Percentiles rank a stretch among this genome's conserved stretches.
These are phyloP conservation scores for Ophion ventricosus DNA, from an alignment of 2,888 invertebrate genomes.

Conservation along the genomic window DNA sequence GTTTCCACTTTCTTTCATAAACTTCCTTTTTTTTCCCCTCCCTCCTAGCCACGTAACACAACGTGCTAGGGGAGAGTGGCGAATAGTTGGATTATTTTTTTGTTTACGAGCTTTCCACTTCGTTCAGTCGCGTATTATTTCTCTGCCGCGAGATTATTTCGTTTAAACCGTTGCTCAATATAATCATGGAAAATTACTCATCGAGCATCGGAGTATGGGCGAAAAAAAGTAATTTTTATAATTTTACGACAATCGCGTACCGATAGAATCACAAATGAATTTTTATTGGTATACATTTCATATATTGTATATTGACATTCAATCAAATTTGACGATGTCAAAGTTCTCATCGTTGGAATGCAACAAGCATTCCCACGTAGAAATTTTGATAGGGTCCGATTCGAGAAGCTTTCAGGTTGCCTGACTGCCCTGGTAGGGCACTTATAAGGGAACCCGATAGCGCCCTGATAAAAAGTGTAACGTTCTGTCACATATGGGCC, in stretches of 20 bases:
- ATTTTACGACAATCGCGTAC: not conserved
- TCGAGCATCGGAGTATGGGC: not conserved
- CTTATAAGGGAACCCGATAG: too few relatives aligned
- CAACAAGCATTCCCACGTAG: too few relatives aligned
- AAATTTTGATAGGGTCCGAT: too few relatives aligned
- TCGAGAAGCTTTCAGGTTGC: too few relatives aligned
- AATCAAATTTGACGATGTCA: not conserved
- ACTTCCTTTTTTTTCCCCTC: slow-evolving; percentile 15
- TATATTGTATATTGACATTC: not conserved
- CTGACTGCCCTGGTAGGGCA: too few relatives aligned
- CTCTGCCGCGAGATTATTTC: not conserved
- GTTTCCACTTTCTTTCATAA: slow-evolving; percentile 53
- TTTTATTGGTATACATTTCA: not conserved
- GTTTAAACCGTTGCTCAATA: not conserved
- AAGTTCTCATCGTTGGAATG: too few relatives aligned
- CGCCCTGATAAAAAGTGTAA: too few relatives aligned
- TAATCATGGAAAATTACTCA: not conserved
- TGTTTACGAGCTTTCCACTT: not conserved
- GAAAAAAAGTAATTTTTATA: not conserved
- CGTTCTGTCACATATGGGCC: too few relatives aligned
- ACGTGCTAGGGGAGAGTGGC: slow-evolving; percentile 6
- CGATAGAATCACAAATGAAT: not conserved
- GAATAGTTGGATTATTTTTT: slow-evolving; percentile 1
- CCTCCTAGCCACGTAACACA: slow-evolving; percentile 1
- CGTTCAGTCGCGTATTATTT: slow-evolving; percentile 4